phyloP scores from a whole-genome alignment of 2,888 invertebrate species.

The Automeris io region DNA sequence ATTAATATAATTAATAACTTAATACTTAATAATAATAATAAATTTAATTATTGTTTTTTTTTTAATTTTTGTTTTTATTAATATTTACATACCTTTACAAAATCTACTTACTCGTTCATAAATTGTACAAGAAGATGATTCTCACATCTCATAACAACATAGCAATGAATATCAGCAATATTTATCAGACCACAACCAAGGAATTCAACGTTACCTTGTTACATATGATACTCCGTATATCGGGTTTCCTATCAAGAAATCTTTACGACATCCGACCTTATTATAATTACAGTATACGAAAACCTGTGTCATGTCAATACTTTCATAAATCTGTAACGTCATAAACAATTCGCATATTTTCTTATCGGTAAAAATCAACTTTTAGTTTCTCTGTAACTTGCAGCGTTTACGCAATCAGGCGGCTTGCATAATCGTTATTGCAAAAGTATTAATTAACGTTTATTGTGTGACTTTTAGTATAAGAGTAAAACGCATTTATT shows the following conservation, averaged over 20 bases:
- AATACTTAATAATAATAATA: too few species aligned
- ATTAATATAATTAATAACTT: too few species aligned
- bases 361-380: background rate
- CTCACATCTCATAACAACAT: constrained; percentile 1
- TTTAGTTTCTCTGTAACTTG: background rate
- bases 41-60: too few species aligned
- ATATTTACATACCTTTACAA: too few species aligned
- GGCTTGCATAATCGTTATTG: background rate
- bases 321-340: background rate
- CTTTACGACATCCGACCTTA: constrained; percentile 2
- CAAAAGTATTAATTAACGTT: background rate
- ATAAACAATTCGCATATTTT: background rate
- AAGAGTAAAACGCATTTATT: constrained; percentile 33
- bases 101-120: too few species aligned
- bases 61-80: too few species aligned
- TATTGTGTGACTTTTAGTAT: background rate
- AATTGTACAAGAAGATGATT: too few species aligned
- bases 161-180: constrained; percentile 10
- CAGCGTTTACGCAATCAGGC: too few species aligned
- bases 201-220: constrained; percentile 45
- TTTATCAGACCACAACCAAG: constrained; percentile 46
- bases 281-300: background rate
- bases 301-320: background rate
- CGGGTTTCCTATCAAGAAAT: constrained; percentile 34
- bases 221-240: constrained; percentile 32